Base-by-base conservation (phyloP, 2,888 invertebrate species). In the Acleris laterana region DNA sequence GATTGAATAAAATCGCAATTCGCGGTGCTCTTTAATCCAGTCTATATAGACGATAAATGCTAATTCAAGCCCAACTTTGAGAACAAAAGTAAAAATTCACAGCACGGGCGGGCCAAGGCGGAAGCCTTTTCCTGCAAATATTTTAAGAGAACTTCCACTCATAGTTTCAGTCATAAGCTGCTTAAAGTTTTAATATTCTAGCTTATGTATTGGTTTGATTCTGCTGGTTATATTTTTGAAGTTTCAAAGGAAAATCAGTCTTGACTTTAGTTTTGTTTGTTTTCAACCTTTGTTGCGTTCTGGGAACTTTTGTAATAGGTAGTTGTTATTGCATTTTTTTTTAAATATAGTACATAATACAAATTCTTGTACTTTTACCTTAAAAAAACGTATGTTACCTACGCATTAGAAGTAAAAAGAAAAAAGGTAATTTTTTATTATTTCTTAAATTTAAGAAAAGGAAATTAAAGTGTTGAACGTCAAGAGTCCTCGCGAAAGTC, bases 21-120 rank as follows among this genome's bases (percentile, higher is more conserved):
- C 73, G 73, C 73, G 75, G 75, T 74, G 74, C 74, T 74, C 71
- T 78, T 84, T 84, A 83, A 84, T 84, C 81, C 81, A 76, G 78
- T 80, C 79, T 79, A 82, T 79, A 82, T 81, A 82, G 79, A 77
- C 83, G 78, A 88, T 84, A 87, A 88, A 89, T 88, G 89, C 82
- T 85, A 88, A 89, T 88, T 85, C 74, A 74, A 79, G 74, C 68
- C 71, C 69, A 87, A 88, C 78, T 87, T 89, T 81, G 71, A 75
- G 70, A 78, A 79, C 77, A 80, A 83, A 81, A 77, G 79, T 78
- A 82, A 85, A 87, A 86, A 84, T 81, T 80, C 77, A 71, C 73
- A 72, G 80, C 75, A 74, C 74, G 70, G 74, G 74, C 74, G 70
- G 74, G 68, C 71, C 65, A 72, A 72, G 68, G 71, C 76, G 73